phyloP scores from a whole-genome alignment of 1,140 invertebrate species.

The Choristoneura fumiferana region DNA sequence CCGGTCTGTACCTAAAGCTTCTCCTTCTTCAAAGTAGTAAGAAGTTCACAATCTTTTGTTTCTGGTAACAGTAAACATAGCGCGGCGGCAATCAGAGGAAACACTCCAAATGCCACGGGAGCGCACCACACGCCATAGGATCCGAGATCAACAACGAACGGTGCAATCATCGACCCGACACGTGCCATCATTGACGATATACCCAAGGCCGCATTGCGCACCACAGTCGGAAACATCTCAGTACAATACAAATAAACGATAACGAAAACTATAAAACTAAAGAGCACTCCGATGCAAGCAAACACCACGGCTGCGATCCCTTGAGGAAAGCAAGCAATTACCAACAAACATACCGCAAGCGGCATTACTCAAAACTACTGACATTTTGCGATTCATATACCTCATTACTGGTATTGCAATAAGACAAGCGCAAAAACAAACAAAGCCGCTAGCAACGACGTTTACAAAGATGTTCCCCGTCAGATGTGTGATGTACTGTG shows the following conservation, averaged over 20 bases:
- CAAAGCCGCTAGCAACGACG: constrained; percentile 81
- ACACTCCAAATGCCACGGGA: constrained; percentile 83
- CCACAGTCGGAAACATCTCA: constrained; percentile 84
- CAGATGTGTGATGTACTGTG: constrained; percentile 85
- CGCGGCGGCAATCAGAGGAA: constrained; percentile 82
- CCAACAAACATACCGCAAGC: constrained; percentile 79
- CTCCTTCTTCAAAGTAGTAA: constrained; percentile 88
- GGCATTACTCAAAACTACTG: constrained; percentile 78
- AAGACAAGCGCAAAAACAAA: constrained; percentile 81
- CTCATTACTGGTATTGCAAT: constrained; percentile 82
- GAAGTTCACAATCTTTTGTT: constrained; percentile 85
- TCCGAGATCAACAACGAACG: constrained; percentile 79
- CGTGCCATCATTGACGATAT: constrained; percentile 83
- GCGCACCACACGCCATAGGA: constrained; percentile 79
- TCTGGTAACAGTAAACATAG: constrained; percentile 85
- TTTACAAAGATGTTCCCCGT: constrained; percentile 86
- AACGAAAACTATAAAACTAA: constrained; percentile 82
- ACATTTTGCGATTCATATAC: constrained; percentile 79
- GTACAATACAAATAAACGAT: constrained; percentile 83
- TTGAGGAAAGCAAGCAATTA: constrained; percentile 76
- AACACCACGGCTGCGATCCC: constrained; percentile 75
- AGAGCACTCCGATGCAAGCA: constrained; percentile 83
- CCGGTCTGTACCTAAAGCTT: constrained; percentile 79
- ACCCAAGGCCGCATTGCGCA: constrained; percentile 83
- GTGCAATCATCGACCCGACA: constrained; percentile 83